Evolutionary conservation across 2,797 vertebrate genomes (phyloP).

Genomic region (Myripristis murdjan): DNA sequence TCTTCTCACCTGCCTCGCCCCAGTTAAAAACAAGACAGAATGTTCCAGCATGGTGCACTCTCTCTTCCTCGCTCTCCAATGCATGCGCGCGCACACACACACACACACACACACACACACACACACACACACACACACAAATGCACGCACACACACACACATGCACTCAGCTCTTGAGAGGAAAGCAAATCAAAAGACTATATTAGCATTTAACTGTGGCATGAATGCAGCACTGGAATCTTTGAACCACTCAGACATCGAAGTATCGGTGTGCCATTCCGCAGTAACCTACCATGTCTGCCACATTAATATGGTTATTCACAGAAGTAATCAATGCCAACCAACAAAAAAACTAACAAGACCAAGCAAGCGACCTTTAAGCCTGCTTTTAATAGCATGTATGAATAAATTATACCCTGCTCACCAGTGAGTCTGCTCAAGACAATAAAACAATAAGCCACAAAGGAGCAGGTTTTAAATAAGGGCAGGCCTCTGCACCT

Average conservation of each 20-base stretch:
- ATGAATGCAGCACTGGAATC: neutral
- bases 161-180: neutral
- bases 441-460: conserved; percentile 28
- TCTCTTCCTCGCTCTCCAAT: conserved; percentile 8
- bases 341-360: conserved; percentile 56
- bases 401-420: conserved; percentile 23
- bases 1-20: conserved; percentile 34
- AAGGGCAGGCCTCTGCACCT: too few species aligned
- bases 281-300: conserved; percentile 33
- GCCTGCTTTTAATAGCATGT: conserved; percentile 53
- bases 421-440: conserved; percentile 30
- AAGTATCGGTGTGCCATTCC: conserved; percentile 17
- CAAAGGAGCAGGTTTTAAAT: too few species aligned
- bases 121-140: neutral
- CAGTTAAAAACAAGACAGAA: conserved; percentile 39
- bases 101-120: neutral
- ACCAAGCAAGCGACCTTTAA: conserved; percentile 59
- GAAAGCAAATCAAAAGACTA: too few species aligned
- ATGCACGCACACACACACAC: neutral
- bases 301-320: conserved; percentile 64
- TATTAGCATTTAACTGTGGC: neutral
- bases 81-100: too few species aligned
- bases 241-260: neutral
- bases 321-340: conserved; percentile 61
- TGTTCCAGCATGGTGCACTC: conserved; percentile 37